A percentile compares a stretch with the other conserved stretches of the same genome.
These are phyloP conservation scores for Liasis olivaceus DNA, from an alignment of 2,797 vertebrate species.

Conservation along the genomic window DNA sequence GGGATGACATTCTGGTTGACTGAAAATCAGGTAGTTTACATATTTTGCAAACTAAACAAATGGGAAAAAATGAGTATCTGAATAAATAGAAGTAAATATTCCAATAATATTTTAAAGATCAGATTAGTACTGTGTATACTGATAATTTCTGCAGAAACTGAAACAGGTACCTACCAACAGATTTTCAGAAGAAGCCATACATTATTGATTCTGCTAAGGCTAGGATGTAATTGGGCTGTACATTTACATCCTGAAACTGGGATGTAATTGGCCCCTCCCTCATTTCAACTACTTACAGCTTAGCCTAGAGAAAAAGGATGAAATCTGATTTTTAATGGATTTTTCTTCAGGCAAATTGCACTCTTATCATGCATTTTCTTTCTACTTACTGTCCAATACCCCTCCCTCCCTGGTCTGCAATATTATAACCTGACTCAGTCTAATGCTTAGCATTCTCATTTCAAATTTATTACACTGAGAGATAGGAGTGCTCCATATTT, in stretches of 20 bases:
- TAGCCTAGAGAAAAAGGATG: neutral
- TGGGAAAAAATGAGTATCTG: neutral
- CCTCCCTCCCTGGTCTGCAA: neutral
- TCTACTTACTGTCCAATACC: constrained; percentile 10
- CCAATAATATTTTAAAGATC: neutral
- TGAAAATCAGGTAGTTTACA: neutral
- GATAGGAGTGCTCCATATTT: constrained; percentile 1
- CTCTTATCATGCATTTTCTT: constrained; percentile 6
- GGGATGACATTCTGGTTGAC: neutral
- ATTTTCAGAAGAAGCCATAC: neutral
- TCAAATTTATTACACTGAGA: constrained; percentile 11
- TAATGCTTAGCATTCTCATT: constrained; percentile 7
- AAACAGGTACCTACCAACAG: neutral
- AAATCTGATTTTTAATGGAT: constrained; percentile 31
- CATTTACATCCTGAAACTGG: neutral
- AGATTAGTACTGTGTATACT: neutral
- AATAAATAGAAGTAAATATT: neutral
- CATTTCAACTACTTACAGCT: neutral
- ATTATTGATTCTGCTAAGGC: neutral
- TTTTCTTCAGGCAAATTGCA: constrained; percentile 24
- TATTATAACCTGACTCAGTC: neutral
- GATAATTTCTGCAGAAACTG: neutral
- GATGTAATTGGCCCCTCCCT: neutral
- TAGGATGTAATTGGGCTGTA: neutral
- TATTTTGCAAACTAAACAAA: neutral